A percentile compares a stretch with the other conserved stretches of the same genome.
phyloP scores from a whole-genome alignment of 2,113 vertebrate species.

The Pycnonotus jocosus region DNA sequence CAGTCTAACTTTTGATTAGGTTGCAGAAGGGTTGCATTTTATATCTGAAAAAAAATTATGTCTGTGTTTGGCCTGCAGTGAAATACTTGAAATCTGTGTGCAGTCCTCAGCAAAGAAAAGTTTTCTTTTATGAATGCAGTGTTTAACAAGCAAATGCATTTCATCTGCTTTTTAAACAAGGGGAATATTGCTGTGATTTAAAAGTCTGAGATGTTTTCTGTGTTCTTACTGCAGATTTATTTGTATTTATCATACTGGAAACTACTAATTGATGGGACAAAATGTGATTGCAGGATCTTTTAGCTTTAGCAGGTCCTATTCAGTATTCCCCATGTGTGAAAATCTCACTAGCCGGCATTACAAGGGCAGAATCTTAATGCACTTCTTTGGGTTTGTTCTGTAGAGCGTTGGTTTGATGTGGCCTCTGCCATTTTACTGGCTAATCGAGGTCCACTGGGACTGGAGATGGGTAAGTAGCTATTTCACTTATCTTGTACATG shows the following conservation, averaged over 20 bases:
- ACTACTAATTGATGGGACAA: background rate
- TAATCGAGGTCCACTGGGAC: constrained; percentile 33
- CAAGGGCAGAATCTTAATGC: constrained; percentile 43
- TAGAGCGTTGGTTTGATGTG: background rate
- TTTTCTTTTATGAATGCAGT: background rate
- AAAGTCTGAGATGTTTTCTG: background rate
- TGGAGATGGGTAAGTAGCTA: constrained; percentile 46
- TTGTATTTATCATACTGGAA: background rate
- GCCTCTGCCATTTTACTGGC: constrained; percentile 27
- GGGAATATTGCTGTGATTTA: background rate
- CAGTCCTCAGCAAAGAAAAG: background rate
- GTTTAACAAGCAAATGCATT: background rate
- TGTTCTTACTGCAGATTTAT: background rate
- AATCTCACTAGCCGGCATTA: constrained; percentile 34
- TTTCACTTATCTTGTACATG: constrained; percentile 34
- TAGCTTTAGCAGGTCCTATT: background rate
- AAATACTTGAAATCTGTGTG: background rate
- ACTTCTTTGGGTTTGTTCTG: background rate
- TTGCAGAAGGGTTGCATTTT: background rate
- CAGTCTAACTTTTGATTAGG: background rate
- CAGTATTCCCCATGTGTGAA: background rate
- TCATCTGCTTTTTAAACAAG: background rate
- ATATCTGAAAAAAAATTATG: background rate
- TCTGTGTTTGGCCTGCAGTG: background rate
- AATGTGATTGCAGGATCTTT: background rate